A percentile compares a stretch with the other conserved stretches of the same genome.
Evolutionary conservation across 2,888 invertebrate genomes (phyloP).

Genomic region (Heteropelma amictum): DNA sequence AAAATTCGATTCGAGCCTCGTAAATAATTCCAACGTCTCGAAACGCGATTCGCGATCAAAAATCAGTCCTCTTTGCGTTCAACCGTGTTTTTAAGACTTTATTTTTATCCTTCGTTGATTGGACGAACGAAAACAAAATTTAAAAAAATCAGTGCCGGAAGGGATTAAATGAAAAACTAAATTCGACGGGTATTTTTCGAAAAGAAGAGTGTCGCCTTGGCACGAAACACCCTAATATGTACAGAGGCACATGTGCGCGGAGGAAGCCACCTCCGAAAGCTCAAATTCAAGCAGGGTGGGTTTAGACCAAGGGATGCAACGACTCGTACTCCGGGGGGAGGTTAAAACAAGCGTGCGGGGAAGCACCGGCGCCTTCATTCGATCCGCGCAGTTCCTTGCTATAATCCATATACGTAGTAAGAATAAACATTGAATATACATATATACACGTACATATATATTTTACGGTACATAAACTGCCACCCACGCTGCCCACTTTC

Average conservation of each 20-base stretch:
- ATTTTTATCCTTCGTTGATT: no score
- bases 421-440: conserved; percentile 37
- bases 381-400: conserved; percentile 52
- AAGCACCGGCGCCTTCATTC: conserved; percentile 56
- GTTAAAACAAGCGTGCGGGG: conserved; percentile 40
- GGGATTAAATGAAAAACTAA: no score
- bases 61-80: no score
- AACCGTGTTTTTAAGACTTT: no score
- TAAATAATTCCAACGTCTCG: no score
- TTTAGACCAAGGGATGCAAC: conserved; percentile 51
- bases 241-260: background rate
- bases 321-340: conserved; percentile 15
- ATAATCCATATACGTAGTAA: conserved; percentile 28
- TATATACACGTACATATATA: background rate
- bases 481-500: conserved; percentile 70
- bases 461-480: conserved; percentile 34
- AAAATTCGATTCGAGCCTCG: no score
- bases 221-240: background rate
- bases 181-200: no score
- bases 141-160: no score
- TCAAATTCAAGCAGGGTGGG: conserved; percentile 36
- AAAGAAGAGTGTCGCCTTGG: no score
- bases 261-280: conserved; percentile 38
- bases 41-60: no score
- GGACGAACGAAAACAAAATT: no score